Percentiles rank a stretch among this genome's conserved stretches.
Conservation (phyloP, 2,888 invertebrate species). For the Eupithecia centaureata region DNA sequence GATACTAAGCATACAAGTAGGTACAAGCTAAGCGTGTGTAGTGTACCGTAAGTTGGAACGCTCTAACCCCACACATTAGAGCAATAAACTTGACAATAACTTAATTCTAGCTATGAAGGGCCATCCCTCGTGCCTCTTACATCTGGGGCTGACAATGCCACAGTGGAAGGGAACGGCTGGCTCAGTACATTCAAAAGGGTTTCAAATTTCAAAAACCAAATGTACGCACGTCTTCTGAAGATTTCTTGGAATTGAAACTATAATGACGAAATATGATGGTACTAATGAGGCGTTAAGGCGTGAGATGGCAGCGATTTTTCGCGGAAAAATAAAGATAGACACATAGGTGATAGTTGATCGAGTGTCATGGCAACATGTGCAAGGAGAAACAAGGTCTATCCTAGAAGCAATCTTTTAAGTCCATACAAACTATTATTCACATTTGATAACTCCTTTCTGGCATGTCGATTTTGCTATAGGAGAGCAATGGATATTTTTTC, state of each 20-base stretch:
- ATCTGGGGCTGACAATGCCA: conserved; percentile 67
- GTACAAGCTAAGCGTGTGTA: conserved; percentile 41
- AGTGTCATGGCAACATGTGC: no score
- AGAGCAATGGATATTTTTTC: not conserved
- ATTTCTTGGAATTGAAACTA: not conserved
- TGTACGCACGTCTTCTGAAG: not conserved
- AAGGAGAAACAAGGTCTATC: no score
- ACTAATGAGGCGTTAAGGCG: no score
- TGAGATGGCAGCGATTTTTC: no score
- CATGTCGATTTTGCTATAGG: not conserved
- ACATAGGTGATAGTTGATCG: no score
- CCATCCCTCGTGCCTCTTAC: conserved; percentile 66
- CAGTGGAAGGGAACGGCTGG: conserved; percentile 6
- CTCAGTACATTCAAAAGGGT: not conserved
- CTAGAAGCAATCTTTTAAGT: no score
- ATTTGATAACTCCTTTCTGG: no score
- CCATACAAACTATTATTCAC: no score
- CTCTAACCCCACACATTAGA: conserved; percentile 76
- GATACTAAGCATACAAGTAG: not conserved
- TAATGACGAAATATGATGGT: not conserved
- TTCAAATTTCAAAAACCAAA: not conserved
- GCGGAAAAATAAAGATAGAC: no score
- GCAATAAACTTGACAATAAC: conserved; percentile 82
- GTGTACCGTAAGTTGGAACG: conserved; percentile 42
- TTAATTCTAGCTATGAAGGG: conserved; percentile 78